Evolutionary conservation across 2,797 vertebrate species (phyloP), one percentile per base, ranked within the genome.

Genomic region (Neoniphon sammara): DNA sequence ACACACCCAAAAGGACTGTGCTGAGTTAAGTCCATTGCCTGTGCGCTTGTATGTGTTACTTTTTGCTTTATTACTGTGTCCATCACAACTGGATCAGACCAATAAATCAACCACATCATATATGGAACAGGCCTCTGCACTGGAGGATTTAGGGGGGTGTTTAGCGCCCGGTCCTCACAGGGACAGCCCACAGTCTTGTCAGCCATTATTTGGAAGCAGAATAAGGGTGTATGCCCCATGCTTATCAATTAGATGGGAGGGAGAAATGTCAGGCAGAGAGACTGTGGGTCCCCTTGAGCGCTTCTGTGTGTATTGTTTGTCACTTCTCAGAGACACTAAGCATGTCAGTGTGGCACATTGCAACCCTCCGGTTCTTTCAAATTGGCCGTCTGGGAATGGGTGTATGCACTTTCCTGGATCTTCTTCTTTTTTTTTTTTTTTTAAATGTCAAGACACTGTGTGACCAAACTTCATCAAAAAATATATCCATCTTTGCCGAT

Each of bases 271-370:
- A 86, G 73, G n/a, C 77, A 7, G n/a, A 34, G 59, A 56, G 44
- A 64, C 34, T 2, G 50, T 21, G 21, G 10, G 50, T 25, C 73
- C 80, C 64, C 78, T 1, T 7, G 78, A 89, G 73, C 59, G 49
- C 34, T 72, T 70, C 46, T 78, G 47, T 64, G 70, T 85, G 73
- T 83, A 70, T 80, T 82, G 81, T 86, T 84, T 90, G 82, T 88
- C 84, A 84, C 75, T 87, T 79, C 66, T 65, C 39, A 55, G 62
- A 71, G 77, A 85, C 81, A 86, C 85, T 80, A 87, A 77, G 54
- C 82, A 72, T 80, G 64, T 86, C 83, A 73, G 56, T 64, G 9
- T 80, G 78, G 80, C 82, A 88, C 67, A 70, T 73, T 77, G 73
- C 60, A 84, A 66, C 65, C 57, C 70, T 76, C 70, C 50, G 62